phyloP scores from a whole-genome alignment of 2,797 vertebrate genomes.

The Lutjanus argentimaculatus region DNA sequence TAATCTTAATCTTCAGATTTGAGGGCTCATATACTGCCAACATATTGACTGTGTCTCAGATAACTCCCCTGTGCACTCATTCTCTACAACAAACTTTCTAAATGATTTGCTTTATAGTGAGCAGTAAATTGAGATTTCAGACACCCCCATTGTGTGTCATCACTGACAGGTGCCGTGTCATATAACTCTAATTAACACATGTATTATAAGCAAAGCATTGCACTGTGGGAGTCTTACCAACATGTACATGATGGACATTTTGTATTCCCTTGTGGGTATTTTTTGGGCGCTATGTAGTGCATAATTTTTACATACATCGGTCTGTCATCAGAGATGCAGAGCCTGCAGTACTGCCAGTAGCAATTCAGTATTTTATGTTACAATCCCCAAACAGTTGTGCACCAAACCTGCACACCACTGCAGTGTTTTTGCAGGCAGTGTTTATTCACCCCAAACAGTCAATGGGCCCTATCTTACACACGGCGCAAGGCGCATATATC shows the following conservation, averaged over 20 bases:
- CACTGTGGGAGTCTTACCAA: neutral
- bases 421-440: too few relatives aligned
- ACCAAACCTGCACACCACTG: too few relatives aligned
- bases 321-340: neutral
- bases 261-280: too few relatives aligned
- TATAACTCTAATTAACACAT: slow-evolving; percentile 24
- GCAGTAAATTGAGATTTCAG: neutral
- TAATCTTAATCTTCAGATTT: neutral
- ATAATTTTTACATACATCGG: neutral
- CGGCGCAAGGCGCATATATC: too few relatives aligned
- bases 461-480: too few relatives aligned
- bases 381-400: too few relatives aligned
- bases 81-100: neutral
- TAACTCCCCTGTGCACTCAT: neutral
- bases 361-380: too few relatives aligned
- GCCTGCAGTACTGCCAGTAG: neutral
- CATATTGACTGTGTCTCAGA: neutral
- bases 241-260: neutral
- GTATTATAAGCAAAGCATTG: slow-evolving; percentile 1
- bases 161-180: neutral
- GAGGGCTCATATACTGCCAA: neutral
- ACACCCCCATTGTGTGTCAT: neutral
- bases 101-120: neutral
- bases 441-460: too few relatives aligned
- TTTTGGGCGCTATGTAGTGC: neutral